Conservation (phyloP, 2,113 vertebrate genomes). For the Quiscalus mexicanus region DNA sequence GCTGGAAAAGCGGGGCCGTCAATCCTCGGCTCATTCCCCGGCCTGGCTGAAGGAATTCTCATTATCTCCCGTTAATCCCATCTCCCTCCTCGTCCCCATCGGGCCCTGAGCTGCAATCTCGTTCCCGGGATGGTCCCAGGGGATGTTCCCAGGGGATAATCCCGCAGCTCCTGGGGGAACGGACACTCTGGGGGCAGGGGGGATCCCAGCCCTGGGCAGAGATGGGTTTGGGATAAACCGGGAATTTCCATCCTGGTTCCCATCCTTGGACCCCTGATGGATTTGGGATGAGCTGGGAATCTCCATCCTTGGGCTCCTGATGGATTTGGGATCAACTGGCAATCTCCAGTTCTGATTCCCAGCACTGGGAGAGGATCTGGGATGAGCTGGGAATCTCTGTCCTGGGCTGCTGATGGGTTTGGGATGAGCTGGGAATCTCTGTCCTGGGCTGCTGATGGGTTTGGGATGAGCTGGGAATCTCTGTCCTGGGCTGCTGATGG, state of each 20-base stretch:
- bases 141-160: neutral
- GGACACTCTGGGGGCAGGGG: no score
- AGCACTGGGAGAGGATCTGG: no score
- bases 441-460: no score
- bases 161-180: no score
- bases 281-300: no score
- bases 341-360: neutral
- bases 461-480: no score
- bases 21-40: conserved; percentile 20
- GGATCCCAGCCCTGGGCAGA: no score
- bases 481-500: no score
- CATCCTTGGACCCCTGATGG: neutral
- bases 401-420: no score
- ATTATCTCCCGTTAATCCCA: conserved; percentile 50
- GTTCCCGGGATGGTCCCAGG: neutral
- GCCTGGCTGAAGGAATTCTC: conserved; percentile 4
- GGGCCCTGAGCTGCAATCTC: conserved; percentile 3
- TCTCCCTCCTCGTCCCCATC: conserved; percentile 3
- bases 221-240: neutral
- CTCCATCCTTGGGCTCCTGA: neutral
- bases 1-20: neutral
- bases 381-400: no score
- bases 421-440: no score
- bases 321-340: neutral
- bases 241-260: neutral